These are phyloP conservation scores for Mormyrops boulengeri DNA, from an alignment of 2,797 vertebrate species.

Conservation along the genomic window DNA sequence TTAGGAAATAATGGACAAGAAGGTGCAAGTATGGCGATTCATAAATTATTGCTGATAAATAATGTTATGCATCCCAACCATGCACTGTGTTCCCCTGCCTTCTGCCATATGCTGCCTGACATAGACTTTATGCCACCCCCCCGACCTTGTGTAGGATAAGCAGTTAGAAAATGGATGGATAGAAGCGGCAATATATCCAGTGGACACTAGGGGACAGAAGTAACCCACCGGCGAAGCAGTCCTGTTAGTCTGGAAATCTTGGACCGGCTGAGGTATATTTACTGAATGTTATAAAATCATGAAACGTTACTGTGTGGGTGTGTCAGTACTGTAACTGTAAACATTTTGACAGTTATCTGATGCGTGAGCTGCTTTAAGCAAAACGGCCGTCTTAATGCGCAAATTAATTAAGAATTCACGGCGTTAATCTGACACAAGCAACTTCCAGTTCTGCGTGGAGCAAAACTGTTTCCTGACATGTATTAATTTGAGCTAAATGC, in stretches of 20 bases:
- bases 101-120: not conserved
- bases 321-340: not conserved
- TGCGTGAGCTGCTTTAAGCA: not conserved
- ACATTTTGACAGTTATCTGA: constrained; percentile 4
- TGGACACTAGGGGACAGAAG: constrained; percentile 8
- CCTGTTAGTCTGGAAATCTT: not conserved
- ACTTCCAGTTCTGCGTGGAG: not conserved
- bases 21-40: not conserved
- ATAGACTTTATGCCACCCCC: not conserved
- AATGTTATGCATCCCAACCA: not conserved
- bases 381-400: not conserved
- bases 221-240: not conserved
- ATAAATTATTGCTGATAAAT: not conserved
- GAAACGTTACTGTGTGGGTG: constrained; percentile 8
- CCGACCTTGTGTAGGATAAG: not conserved
- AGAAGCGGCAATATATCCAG: not conserved
- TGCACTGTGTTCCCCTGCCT: not conserved
- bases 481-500: not conserved
- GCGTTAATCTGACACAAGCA: not conserved
- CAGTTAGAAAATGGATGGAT: not conserved
- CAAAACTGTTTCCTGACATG: not conserved
- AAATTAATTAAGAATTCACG: not conserved
- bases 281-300: not conserved
- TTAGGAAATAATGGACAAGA: not conserved
- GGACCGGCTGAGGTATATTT: not conserved